phyloP scores from a whole-genome alignment of 2,888 invertebrate species.

The Chloromyia formosa region DNA sequence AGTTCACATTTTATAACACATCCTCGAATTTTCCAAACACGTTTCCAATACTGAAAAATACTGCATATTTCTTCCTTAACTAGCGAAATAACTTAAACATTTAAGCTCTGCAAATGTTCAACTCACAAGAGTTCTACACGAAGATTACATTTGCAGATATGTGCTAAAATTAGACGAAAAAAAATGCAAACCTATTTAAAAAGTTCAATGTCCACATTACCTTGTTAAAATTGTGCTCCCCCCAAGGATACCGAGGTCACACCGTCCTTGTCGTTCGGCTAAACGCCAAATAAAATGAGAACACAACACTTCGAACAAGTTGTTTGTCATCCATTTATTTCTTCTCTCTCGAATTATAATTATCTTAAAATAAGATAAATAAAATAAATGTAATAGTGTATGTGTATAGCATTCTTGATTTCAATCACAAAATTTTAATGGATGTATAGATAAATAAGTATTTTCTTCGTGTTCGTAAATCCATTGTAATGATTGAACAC shows the following conservation, averaged over 20 bases:
- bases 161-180: no score
- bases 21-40: no score
- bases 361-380: slow-evolving; percentile 44
- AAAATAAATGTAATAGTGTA: slow-evolving; percentile 37
- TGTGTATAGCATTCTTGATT: neutral
- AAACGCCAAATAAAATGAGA: slow-evolving; percentile 12
- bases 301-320: neutral
- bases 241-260: neutral
- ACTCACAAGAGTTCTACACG: no score
- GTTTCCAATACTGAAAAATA: no score
- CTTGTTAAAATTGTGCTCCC: neutral
- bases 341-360: slow-evolving; percentile 32
- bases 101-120: no score
- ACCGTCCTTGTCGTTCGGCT: no score
- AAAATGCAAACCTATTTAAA: no score
- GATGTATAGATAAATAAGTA: no score
- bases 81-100: no score
- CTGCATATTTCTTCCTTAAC: no score
- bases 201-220: neutral
- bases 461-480: neutral
- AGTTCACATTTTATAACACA: no score
- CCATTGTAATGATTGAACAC: slow-evolving; percentile 13
- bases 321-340: slow-evolving; percentile 33
- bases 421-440: slow-evolving; percentile 12
- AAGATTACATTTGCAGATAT: no score